Percentiles rank a stretch among this genome's conserved stretches.
Evolutionary conservation across 2,888 invertebrate genomes (phyloP).

Genomic region (Teleiodes luculella): DNA sequence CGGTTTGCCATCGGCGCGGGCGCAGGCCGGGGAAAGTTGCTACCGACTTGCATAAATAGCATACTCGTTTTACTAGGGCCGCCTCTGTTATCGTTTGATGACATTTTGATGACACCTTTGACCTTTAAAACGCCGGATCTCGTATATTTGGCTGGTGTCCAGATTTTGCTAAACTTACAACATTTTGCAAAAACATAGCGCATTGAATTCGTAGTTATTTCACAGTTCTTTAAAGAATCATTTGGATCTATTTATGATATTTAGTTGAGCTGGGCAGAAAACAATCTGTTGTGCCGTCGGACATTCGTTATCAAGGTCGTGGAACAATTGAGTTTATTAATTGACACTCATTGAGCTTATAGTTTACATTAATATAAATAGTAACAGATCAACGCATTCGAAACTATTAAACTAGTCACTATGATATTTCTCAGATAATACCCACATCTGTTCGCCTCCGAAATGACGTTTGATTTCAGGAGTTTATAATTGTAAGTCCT

Average conservation of each 20-base stretch:
- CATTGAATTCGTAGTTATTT: conserved; percentile 14
- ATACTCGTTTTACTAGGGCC: conserved; percentile 34
- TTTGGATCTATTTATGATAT: no score
- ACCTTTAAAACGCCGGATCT: conserved; percentile 12
- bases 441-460: no score
- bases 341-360: conserved; percentile 44
- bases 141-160: conserved; percentile 10
- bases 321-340: conserved; percentile 49
- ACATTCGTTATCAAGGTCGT: conserved; percentile 49
- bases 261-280: conserved; percentile 39
- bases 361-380: conserved; percentile 37
- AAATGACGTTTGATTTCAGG: not conserved
- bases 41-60: conserved; percentile 56
- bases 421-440: not conserved
- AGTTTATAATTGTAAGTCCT: not conserved
- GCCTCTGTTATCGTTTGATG: conserved; percentile 29
- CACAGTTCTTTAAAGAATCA: conserved; percentile 9
- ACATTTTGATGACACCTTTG: conserved; percentile 16
- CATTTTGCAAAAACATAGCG: not conserved
- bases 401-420: conserved; percentile 26
- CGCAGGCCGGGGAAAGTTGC: conserved; percentile 62
- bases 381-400: conserved; percentile 30
- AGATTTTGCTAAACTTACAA: conserved; percentile 1
- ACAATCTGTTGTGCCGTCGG: conserved; percentile 41
- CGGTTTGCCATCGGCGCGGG: no score